These are phyloP conservation scores for Sebastes itinus DNA, from an alignment of 2,797 vertebrate genomes.

Conservation along the genomic window DNA sequence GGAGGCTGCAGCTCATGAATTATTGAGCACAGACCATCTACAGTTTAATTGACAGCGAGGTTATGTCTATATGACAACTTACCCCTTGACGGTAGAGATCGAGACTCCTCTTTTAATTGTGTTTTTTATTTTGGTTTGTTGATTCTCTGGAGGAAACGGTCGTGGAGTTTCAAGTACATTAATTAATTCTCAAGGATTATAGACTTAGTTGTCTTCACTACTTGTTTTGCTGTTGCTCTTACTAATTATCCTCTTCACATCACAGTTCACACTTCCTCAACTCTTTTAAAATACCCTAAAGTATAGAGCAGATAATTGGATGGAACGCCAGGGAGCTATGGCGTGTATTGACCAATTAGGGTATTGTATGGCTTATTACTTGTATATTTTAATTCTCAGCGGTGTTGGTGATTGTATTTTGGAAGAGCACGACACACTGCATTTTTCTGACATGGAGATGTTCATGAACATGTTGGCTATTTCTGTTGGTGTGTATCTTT, in stretches of 20 bases:
- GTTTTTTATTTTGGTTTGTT: conserved; percentile 10
- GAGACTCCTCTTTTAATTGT: neutral
- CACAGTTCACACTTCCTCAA: neutral
- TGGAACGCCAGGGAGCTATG: neutral
- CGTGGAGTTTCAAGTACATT: neutral
- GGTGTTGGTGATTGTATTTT: neutral
- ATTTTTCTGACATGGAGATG: neutral
- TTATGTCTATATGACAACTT: neutral
- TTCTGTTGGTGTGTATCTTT: neutral
- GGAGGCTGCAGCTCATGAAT: conserved; percentile 13
- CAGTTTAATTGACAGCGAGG: neutral
- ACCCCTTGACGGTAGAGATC: neutral
- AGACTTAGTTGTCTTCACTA: neutral
- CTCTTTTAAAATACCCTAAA: neutral
- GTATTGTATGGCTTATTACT: neutral
- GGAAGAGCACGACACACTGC: neutral
- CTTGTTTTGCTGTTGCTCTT: conserved; percentile 3
- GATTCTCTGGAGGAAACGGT: neutral
- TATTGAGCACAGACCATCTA: neutral
- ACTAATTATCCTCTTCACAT: conserved; percentile 25
- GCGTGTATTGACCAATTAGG: neutral
- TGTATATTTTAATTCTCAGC: neutral
- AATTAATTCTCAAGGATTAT: conserved; percentile 35
- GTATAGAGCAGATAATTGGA: conserved; percentile 18
- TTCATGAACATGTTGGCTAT: neutral